Percentiles rank a stretch among this genome's conserved stretches.
These are phyloP conservation scores for Grammomys surdaster DNA, from an alignment of 2,113 vertebrate species.

Conservation along the genomic window DNA sequence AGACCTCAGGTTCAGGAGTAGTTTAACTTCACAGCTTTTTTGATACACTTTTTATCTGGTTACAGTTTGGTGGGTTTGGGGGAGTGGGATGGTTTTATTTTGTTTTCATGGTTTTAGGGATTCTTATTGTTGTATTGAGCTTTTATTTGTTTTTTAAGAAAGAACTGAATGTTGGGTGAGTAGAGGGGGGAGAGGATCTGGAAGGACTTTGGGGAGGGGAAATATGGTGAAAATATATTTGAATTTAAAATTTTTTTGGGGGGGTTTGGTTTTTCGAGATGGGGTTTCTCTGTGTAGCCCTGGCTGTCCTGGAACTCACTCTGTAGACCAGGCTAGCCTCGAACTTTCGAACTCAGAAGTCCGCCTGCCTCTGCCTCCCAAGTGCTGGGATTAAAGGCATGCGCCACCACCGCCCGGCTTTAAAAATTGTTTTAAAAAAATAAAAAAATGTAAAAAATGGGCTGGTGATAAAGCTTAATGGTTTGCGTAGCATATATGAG, in stretches of 20 bases:
- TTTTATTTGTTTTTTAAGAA: neutral
- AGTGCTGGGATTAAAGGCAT: too few species aligned
- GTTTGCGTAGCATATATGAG: neutral
- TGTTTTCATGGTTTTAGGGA: neutral
- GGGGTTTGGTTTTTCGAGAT: too few species aligned
- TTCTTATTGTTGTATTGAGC: neutral
- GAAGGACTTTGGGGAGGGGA: neutral
- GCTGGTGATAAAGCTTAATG: neutral
- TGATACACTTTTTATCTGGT: neutral
- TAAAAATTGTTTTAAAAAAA: neutral
- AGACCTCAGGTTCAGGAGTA: neutral
- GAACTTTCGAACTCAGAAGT: too few species aligned
- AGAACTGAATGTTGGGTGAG: neutral
- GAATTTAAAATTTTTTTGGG: neutral
- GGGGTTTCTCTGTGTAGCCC: too few species aligned
- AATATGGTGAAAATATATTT: neutral
- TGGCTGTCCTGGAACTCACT: too few species aligned
- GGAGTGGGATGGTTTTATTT: neutral
- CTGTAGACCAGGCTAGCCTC: too few species aligned
- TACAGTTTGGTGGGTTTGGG: neutral
- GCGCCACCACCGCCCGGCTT: neutral
- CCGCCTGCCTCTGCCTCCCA: too few species aligned
- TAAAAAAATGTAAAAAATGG: neutral
- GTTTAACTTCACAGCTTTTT: neutral
- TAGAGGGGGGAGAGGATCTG: neutral